Base-by-base conservation (phyloP, 30 jellyfish, hydroid and myxozoan genomes). In the Haliclystus octoradiatus region DNA sequence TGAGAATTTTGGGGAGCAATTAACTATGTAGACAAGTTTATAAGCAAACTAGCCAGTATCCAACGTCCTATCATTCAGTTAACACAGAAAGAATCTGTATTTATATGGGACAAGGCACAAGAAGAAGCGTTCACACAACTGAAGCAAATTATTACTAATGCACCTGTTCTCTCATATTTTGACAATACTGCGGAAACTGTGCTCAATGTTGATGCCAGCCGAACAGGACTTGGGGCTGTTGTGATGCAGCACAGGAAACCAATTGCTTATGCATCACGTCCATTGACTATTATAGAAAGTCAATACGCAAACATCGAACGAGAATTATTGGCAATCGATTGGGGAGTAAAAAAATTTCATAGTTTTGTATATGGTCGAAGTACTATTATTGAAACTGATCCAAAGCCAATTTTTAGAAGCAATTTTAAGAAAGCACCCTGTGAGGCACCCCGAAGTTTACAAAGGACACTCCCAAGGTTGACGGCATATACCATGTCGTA, bases 221-320 rank as follows among this genome's bases (percentile, higher is more conserved):
- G 71, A 29, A n/a, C 1, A 52, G 92, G 92, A 30, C 63, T 77
- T 23, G 92, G 83, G 30, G 92, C 92, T 30, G 75, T 65, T 14
- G 1, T 77, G 57, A 35, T 50, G 51, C 84, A 77, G 53, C 31
- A 69, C 49, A 65, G 70, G 4, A 19, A 34, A 65, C 92, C 92
- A 34, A 33, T 77, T 25, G 75, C 92, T 29, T 77, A 51, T 69
- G 92, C 92, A 30, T 77, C 64, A 62, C 23, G 49, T 85, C 5
- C 67, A 40, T 19, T 40, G 19, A 40, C 57, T 40, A 5, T 9
- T n/a, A 31, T 78, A 13, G 76, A 77, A 68, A 24, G 47, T 28
- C 51, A 69, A 23, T 67, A 77, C 53, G 85, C 92, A 9, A 57
- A 62, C 50, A 69, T 77, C 15, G 92, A 53, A 50, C 69, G 69